These are phyloP conservation scores for Grallaria varia DNA, from an alignment of 2,113 vertebrate genomes.

Conservation along the genomic window DNA sequence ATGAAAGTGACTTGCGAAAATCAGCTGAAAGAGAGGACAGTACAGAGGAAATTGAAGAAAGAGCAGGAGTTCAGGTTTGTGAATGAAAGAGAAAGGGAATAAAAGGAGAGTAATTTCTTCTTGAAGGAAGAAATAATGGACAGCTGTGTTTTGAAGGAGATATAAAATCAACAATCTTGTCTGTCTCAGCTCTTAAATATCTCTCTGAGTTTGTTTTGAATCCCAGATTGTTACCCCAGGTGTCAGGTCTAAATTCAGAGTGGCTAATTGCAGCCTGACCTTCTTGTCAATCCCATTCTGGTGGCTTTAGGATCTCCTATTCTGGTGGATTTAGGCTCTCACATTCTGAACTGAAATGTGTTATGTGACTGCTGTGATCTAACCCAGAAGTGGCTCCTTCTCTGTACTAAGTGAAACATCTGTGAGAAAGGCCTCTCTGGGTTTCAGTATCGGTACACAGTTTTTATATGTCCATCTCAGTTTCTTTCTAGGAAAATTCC, in stretches of 20 bases:
- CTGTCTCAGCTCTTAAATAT: conserved; percentile 11
- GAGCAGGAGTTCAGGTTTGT: conserved; percentile 14
- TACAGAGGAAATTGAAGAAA: conserved; percentile 14
- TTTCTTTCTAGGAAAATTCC: not conserved
- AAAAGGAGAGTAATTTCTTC: conserved; percentile 35
- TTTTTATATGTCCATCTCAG: not conserved
- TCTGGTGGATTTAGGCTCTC: not conserved
- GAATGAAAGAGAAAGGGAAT: conserved; percentile 1
- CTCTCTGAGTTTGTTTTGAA: not conserved
- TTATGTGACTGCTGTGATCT: not conserved
- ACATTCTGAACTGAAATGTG: not conserved
- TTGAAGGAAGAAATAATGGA: conserved; percentile 42
- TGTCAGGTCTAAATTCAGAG: conserved; percentile 26
- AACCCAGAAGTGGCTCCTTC: not conserved
- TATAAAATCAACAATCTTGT: not conserved
- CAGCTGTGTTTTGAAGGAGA: conserved; percentile 57
- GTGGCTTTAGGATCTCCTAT: not conserved
- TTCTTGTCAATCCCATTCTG: not conserved
- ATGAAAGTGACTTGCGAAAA: conserved; percentile 6
- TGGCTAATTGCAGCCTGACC: conserved; percentile 14
- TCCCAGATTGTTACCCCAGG: not conserved
- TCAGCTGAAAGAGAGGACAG: conserved; percentile 16
- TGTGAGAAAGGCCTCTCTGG: not conserved
- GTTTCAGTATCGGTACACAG: not conserved
- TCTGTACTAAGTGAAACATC: not conserved